These are phyloP conservation scores for Paramormyrops kingsleyae DNA, from an alignment of 2,113 vertebrate genomes.

Conservation along the genomic window DNA sequence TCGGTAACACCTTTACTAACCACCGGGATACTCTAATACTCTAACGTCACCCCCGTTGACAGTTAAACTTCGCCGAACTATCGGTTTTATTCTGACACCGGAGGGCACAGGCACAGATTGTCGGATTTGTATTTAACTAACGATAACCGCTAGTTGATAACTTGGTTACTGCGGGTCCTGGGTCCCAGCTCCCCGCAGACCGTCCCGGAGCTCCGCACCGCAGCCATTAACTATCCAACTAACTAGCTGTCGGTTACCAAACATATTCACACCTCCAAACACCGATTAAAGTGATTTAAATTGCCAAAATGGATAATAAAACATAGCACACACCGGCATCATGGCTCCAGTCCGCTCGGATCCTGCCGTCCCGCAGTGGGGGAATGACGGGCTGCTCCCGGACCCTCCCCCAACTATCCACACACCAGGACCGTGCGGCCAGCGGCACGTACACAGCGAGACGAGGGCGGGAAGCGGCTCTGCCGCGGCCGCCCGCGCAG, in stretches of 20 bases:
- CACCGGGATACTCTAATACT: not conserved
- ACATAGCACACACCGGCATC: constrained; percentile 57
- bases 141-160: not conserved
- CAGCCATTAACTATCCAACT: not conserved
- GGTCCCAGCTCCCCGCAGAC: not conserved
- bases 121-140: not conserved
- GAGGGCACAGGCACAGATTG: not conserved
- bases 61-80: not conserved
- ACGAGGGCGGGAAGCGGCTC: not conserved
- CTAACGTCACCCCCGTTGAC: not conserved
- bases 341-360: constrained; percentile 37
- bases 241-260: not conserved
- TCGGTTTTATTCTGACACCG: not conserved
- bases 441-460: not conserved
- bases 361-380: not conserved
- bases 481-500: not conserved
- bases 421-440: not conserved
- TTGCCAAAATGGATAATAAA: not conserved
- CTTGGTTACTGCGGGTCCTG: not conserved
- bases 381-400: not conserved
- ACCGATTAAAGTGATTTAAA: not conserved
- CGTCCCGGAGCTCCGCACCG: not conserved
- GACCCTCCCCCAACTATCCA: not conserved
- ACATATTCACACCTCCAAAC: not conserved
- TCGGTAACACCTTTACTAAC: not conserved